These are phyloP conservation scores for Ceyx cyanopectus DNA, from an alignment of 2,113 vertebrate species.

Conservation along the genomic window DNA sequence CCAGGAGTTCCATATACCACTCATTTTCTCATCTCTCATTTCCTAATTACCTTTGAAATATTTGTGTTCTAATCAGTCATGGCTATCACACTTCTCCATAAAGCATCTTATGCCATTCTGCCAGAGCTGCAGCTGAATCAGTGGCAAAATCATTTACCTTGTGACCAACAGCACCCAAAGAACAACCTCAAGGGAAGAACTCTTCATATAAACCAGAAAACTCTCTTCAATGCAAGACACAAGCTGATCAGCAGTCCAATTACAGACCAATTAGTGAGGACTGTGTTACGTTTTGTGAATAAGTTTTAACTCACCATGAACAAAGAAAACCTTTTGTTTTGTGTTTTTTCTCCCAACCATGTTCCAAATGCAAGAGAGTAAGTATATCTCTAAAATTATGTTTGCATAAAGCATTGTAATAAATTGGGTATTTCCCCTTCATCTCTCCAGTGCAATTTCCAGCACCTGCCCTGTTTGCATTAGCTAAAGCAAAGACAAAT, in stretches of 20 bases:
- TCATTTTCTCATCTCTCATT: background rate
- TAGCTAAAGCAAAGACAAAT: background rate
- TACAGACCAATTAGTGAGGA: background rate
- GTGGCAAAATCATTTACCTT: background rate
- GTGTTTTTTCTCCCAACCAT: background rate
- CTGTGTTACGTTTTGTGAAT: fast-evolving
- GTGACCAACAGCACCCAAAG: background rate
- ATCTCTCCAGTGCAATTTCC: background rate
- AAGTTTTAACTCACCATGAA: background rate
- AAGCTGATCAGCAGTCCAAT: background rate
- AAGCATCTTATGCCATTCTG: background rate
- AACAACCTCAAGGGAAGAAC: background rate
- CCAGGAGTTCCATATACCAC: background rate
- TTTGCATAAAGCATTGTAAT: background rate
- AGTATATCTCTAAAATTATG: background rate
- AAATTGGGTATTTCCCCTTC: background rate
- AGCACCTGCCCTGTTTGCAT: background rate
- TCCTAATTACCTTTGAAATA: background rate
- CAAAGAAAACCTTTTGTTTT: background rate
- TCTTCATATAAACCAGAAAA: background rate
- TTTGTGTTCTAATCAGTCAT: background rate
- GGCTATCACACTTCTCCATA: background rate
- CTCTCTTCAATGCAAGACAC: background rate
- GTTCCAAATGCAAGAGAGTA: background rate
- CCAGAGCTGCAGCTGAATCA: background rate